phyloP scores from a whole-genome alignment of 2,888 invertebrate species.

The Sphaerophoria rueppellii region DNA sequence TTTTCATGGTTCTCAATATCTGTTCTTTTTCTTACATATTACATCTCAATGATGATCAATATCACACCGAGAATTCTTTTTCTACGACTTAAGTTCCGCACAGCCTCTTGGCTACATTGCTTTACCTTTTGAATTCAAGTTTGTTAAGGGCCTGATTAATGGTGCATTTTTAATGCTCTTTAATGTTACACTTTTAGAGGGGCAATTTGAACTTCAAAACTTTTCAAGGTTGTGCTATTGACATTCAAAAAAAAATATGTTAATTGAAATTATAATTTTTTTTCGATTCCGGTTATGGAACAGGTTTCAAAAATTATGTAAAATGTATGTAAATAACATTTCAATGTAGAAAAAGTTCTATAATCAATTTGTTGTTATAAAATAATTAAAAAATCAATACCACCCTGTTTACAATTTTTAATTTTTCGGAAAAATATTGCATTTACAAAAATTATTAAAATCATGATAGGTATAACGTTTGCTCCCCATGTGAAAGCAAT shows the following conservation, averaged over 20 bases:
- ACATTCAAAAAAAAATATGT: constrained; percentile 18
- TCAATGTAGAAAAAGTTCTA: too few species aligned
- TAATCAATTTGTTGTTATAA: too few species aligned
- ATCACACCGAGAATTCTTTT: background rate
- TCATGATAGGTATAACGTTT: too few species aligned
- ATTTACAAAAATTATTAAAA: too few species aligned
- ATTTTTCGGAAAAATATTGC: too few species aligned
- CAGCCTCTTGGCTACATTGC: background rate
- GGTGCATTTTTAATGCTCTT: background rate
- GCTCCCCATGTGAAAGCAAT: background rate
- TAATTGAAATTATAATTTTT: constrained; percentile 35
- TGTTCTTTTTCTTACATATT: background rate
- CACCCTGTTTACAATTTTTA: too few species aligned
- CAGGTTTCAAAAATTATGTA: background rate
- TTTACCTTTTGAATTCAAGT: background rate
- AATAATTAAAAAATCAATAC: too few species aligned
- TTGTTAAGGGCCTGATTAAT: background rate
- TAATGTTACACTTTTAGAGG: background rate
- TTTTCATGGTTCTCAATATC: background rate
- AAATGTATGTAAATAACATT: background rate
- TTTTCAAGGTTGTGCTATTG: constrained; percentile 53
- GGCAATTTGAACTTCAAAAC: constrained; percentile 29
- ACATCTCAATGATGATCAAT: background rate
- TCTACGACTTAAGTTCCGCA: background rate
- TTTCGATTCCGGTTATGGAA: constrained; percentile 22